Base-by-base conservation (phyloP, 2,113 vertebrate genomes). In the Cichladusa arquata region DNA sequence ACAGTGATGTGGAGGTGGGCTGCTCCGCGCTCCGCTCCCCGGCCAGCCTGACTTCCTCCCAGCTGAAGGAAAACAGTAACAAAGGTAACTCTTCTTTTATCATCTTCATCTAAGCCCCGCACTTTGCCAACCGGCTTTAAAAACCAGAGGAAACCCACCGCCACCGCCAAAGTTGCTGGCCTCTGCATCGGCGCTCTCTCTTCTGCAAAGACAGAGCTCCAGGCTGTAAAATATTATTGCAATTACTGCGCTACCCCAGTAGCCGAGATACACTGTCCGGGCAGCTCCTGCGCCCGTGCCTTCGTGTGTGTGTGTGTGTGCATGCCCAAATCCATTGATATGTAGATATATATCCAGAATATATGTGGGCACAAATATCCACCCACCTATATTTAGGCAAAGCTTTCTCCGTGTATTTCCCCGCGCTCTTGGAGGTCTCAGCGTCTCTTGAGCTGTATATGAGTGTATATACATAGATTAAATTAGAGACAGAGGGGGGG, bases 1-100 rank as follows among this genome's bases (percentile, higher is more conserved):
- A 98, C 98, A 99, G 99, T 96, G 99, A 99, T 98, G 99, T 99
- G 98, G 99, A 99, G 97, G 99, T 99, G 98, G 99, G 99, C 74
- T 99, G 99, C 97, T 98, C 99, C 5, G 96, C 98, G 88, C 98
- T 99, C 86, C 99, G 99, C 92, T 99, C 99, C 83, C 99, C 99
- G 19, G 88, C 97, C 92, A 96, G 98, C 96, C 96, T 98, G 64
- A 94, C 97, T 82, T 92, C 98, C 94, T 98, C 98, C 89, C 99
- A 99, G 95, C 99, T 99, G 95, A 99, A 99, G 98, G 99, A 99
- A 96, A 99, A 99, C 98, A 99, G 97, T 91, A 98, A 98, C 98
- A 99, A 99, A 99, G 99, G 99, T 99, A 98, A 97, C 81, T 48
- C 71, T 95, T 70, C 94, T 47, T 91, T 76, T 77, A 60, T 85